Evolutionary conservation across 2,113 vertebrate genomes (phyloP).

Genomic region (Eurypyga helias): DNA sequence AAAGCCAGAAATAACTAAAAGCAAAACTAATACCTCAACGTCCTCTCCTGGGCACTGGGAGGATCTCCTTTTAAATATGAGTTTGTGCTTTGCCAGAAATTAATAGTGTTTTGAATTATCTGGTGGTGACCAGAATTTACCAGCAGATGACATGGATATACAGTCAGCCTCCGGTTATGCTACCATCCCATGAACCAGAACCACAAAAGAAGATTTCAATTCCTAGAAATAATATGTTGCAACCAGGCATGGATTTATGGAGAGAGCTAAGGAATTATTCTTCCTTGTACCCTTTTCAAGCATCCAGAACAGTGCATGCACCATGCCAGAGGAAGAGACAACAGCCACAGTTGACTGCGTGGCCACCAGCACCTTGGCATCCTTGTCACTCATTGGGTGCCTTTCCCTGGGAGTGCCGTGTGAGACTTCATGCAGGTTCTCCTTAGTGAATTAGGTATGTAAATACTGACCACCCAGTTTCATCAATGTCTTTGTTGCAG

Average conservation of each 20-base stretch:
- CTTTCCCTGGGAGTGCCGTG: background rate
- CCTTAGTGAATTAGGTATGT: background rate
- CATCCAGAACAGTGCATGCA: fast-evolving
- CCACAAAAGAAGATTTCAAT: background rate
- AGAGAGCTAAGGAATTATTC: background rate
- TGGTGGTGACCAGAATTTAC: background rate
- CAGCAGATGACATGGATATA: background rate
- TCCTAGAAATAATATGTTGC: background rate
- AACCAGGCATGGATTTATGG: background rate
- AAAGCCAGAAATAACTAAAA: background rate
- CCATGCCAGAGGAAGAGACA: background rate
- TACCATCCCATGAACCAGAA: background rate
- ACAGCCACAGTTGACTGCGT: background rate
- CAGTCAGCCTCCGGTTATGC: background rate
- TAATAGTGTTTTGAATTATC: background rate
- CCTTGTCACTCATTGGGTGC: background rate
- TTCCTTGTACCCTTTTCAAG: background rate
- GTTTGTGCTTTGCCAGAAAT: background rate
- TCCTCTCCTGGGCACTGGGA: background rate
- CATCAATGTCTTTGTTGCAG: background rate
- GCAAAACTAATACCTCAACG: background rate
- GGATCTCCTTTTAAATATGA: background rate
- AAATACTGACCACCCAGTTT: background rate
- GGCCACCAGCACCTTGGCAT: background rate
- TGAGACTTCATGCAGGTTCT: background rate